phyloP scores from a whole-genome alignment of 2,797 vertebrate species.

The Malurus splendens region DNA sequence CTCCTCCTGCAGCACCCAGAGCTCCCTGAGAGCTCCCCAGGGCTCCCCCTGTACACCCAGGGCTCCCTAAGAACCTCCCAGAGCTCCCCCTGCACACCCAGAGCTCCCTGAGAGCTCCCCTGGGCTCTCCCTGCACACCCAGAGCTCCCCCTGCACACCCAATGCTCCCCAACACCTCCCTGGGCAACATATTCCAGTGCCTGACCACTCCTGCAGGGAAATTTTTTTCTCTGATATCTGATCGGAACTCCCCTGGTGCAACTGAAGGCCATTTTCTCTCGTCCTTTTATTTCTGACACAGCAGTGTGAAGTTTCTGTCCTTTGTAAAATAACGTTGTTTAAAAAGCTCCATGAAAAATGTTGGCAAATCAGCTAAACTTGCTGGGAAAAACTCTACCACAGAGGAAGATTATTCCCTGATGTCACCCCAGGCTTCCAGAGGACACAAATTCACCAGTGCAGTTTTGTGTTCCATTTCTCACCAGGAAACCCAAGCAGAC shows the following conservation, averaged over 20 bases:
- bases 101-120: background rate
- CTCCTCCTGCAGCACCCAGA: accelerated
- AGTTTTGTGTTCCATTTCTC: background rate
- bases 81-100: accelerated
- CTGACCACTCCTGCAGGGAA: background rate
- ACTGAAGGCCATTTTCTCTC: background rate
- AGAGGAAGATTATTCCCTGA: background rate
- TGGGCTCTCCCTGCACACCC: accelerated
- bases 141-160: accelerated
- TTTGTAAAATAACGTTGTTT: background rate
- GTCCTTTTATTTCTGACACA: background rate
- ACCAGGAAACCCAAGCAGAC: background rate
- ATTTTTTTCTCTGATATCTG: background rate
- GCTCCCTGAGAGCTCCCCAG: accelerated
- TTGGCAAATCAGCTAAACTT: background rate
- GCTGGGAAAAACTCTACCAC: accelerated
- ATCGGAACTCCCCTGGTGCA: background rate
- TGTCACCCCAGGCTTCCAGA: background rate
- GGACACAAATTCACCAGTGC: background rate
- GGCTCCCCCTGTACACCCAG: background rate
- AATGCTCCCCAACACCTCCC: background rate
- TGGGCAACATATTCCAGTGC: background rate
- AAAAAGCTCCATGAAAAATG: background rate
- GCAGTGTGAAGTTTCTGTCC: background rate
- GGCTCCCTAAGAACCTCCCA: accelerated